Evolutionary conservation across 2,113 vertebrate genomes (phyloP), one percentile per base, ranked within the genome.

Genomic region (Sylvietta virens): DNA sequence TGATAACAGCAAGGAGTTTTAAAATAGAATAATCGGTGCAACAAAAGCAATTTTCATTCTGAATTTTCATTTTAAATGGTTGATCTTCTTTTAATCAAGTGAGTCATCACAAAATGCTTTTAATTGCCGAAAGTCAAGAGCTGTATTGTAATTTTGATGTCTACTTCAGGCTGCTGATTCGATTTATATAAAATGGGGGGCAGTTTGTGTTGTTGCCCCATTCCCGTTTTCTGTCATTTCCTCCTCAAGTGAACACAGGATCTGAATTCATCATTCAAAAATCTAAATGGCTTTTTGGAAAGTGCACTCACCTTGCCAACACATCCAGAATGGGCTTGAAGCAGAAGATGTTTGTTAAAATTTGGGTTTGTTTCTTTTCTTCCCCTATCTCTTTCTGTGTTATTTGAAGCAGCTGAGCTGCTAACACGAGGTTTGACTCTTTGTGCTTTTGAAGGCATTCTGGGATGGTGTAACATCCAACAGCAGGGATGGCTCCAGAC

Each of bases 61-160:
- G 96, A 83, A 97, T 98, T 97, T 97, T 97, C 97, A 97, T 98
- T 97, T 97, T 76, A 95, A 98, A 97, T 92, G 97, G 98, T 44
- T 97, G 98, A 97, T 97, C 95, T 97, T 22, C 26, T 94, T 97
- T 98, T 98, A 98, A 98, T 98, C 98, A 98, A 97, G 97, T 90
- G 13, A 91, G 96, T 96, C 97, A 83, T 97, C 96, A 93, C 96
- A 96, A 97, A 97, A 96, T 74, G 95, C 95, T 97, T 97, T 97
- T 98, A 98, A 98, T 98, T 97, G 97, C 93, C 40, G 28, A 39
- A 90, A 98, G 97, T 97, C 96, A 96, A 97, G 97, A 97, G 97
- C 97, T 96, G 92, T 60, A 95, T 97, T 95, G 97, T 93, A 74
- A 97, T 97, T 96, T 94, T n/a, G 62, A 94, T 90, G 97, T 95